Conservation (phyloP, 2,113 vertebrate species). For the Piprites chloris region DNA sequence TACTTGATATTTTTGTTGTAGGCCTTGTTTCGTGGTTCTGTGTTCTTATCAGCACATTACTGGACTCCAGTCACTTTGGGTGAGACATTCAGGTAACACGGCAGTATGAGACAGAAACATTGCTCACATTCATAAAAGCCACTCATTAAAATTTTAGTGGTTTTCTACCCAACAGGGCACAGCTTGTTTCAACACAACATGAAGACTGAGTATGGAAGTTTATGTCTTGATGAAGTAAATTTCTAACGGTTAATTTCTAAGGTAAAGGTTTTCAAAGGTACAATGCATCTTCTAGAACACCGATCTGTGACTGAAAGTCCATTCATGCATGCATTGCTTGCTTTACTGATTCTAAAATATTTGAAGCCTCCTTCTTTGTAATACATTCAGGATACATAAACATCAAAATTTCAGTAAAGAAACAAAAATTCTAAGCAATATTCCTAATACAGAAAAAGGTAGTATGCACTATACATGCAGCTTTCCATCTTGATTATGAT, state of each 20-base stretch:
- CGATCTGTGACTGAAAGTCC: background rate
- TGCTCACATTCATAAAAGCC: background rate
- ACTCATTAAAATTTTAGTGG: background rate
- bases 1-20: background rate
- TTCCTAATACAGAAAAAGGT: background rate
- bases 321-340: background rate
- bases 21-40: background rate
- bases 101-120: background rate
- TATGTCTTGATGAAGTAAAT: background rate
- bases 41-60: background rate
- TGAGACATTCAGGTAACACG: background rate
- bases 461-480: background rate
- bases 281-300: background rate
- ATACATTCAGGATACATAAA: background rate
- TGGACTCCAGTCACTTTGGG: background rate
- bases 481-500: background rate
- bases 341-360: background rate
- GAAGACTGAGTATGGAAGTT: background rate
- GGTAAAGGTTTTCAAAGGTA: background rate
- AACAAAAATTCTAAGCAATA: background rate
- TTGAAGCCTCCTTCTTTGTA: background rate
- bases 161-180: background rate
- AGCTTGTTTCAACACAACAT: background rate
- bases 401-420: background rate
- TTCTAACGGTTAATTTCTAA: background rate